Evolutionary conservation across 37 sponge, comb jelly and placozoan species (phyloP).

Genomic region (Agelas oroides): DNA sequence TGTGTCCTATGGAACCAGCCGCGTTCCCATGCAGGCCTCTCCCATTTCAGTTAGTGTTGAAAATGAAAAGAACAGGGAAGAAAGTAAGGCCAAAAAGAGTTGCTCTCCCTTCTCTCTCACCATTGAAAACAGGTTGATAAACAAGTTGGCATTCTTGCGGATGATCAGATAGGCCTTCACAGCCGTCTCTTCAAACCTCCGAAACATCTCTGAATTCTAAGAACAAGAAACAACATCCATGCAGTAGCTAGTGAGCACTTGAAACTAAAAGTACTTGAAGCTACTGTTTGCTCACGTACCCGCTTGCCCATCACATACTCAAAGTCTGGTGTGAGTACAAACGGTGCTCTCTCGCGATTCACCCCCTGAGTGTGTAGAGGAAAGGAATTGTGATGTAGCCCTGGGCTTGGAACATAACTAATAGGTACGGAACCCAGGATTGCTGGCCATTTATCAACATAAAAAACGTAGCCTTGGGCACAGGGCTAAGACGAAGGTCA

Average conservation of each 20-base stretch:
- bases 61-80: too few species aligned
- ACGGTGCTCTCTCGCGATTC: slow-evolving; percentile 94
- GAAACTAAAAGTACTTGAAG: not conserved
- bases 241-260: not conserved
- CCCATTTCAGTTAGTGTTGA: too few species aligned
- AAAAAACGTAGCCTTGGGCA: too few species aligned
- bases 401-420: not conserved
- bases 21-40: too few species aligned
- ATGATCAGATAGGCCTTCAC: slow-evolving; percentile 86
- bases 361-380: slow-evolving; percentile 46
- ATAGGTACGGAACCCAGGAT: too few species aligned
- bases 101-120: slow-evolving; percentile 18
- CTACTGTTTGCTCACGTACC: slow-evolving; percentile 50
- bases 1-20: too few species aligned
- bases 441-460: too few species aligned
- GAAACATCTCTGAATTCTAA: slow-evolving; percentile 76
- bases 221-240: not conserved
- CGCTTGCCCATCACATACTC: slow-evolving; percentile 95
- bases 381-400: not conserved
- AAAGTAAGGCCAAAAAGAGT: too few species aligned
- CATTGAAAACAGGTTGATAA: slow-evolving; percentile 95
- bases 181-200: slow-evolving; percentile 80
- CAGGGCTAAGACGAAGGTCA: too few species aligned
- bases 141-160: slow-evolving; percentile 79
- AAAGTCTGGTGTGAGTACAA: slow-evolving; percentile 97